Evolutionary conservation across 2,113 vertebrate genomes (phyloP), one percentile per base, ranked within the genome.

Genomic region (Lycaon pictus): DNA sequence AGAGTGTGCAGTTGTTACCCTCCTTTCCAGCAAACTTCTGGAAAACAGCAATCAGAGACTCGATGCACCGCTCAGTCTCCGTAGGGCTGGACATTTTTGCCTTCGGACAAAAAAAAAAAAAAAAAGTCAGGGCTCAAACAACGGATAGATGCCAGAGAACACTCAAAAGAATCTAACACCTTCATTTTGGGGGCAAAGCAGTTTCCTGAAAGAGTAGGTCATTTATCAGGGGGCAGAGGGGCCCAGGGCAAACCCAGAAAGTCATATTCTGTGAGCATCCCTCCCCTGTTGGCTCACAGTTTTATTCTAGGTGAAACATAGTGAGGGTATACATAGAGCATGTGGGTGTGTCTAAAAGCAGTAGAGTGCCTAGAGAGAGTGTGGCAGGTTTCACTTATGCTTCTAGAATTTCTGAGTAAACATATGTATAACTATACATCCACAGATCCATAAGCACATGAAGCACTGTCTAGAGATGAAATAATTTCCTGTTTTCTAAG

Each of bases 41-140:
- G 98, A 99, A 99, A 2, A 99, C 98, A 0, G 99, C 98, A 9
- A 99, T 98, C 92, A 99, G 98, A 7, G 99, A 99, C 97, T 99
- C 99, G 11, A 99, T 99, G 98, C 98, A 99, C 0, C 98, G 97
- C 32, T 99, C 99, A 0, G 98, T 99, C 92, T 99, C 99, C 0
- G 99, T 99, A 55, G 99, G 99, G 19, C 60, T 65, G 13, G 89
- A 43, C 22, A 32, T 87, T 82, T 97, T 97, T 87, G 93, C 95
- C 88, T 98, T 90, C 62, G 60, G 51, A 89, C 71, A 67, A 29
- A 76, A 85, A 43, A 37, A 29, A 76, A 85, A 43, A 37, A 58
- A 58, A 95, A 48, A 80, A 77, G 2, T 15, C 22, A 93, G 32
- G 56, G 89, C 0, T 97, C 37, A 94, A 67, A 60, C 3, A 86